Evolutionary conservation across 35 echinoderm and acorn worm species (phyloP).

Genomic region (Amphiura filiformis): DNA sequence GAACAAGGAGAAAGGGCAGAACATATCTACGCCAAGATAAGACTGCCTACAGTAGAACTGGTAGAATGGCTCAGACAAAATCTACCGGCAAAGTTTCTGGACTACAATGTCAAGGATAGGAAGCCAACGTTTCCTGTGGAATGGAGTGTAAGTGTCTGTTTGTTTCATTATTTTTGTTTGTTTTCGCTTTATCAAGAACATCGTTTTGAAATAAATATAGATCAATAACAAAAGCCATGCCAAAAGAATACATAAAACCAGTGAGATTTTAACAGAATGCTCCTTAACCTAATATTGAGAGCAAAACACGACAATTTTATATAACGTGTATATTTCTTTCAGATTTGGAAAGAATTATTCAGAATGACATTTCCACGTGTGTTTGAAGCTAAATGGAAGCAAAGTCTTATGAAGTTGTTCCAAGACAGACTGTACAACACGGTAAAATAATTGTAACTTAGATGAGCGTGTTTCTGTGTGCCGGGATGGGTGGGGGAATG

Average conservation of each 20-base stretch:
- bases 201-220: too few relatives aligned
- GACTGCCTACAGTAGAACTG: neutral
- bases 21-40: neutral
- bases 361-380: neutral
- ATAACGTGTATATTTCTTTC: neutral
- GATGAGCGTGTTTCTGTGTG: too few relatives aligned
- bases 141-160: neutral
- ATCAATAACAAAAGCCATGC: too few relatives aligned
- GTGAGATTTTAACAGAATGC: too few relatives aligned
- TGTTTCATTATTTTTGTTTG: too few relatives aligned
- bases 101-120: neutral
- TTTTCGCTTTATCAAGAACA: too few relatives aligned
- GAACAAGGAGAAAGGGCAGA: neutral
- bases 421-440: neutral
- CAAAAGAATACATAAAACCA: too few relatives aligned
- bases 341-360: neutral
- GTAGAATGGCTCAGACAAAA: neutral
- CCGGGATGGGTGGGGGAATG: too few relatives aligned
- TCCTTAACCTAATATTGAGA: too few relatives aligned
- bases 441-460: too few relatives aligned
- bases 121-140: neutral
- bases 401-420: neutral
- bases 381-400: neutral
- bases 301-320: too few relatives aligned
- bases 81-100: neutral